Conservation (phyloP, 2,888 invertebrate genomes). For the Leucophenga maculata region DNA sequence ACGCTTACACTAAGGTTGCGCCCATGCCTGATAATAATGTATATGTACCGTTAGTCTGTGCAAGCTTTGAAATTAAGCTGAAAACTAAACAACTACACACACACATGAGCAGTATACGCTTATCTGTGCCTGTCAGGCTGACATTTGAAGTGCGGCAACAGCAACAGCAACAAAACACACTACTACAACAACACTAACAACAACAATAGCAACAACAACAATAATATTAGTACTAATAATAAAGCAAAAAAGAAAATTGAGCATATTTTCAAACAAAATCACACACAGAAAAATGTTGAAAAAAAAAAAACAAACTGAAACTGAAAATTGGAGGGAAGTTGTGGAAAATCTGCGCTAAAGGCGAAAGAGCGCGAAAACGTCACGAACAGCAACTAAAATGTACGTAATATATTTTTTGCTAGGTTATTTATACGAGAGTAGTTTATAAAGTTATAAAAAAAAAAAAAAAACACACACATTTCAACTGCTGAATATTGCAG, state of each 20-base stretch:
- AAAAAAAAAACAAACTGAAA: constrained; percentile 5
- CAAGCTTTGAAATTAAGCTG: constrained; percentile 40
- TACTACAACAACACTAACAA: constrained; percentile 37
- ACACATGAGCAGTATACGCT: constrained; percentile 49
- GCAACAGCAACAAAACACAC: constrained; percentile 30
- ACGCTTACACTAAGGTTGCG: no score
- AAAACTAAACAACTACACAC: constrained; percentile 40
- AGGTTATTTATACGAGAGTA: neutral
- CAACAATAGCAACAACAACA: constrained; percentile 37
- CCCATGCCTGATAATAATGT: neutral
- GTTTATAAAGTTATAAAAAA: no score
- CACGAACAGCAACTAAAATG: constrained; percentile 33
- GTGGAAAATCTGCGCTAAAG: constrained; percentile 23
- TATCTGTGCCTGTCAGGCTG: constrained; percentile 47
- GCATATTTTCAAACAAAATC: constrained; percentile 24
- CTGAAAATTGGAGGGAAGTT: neutral
- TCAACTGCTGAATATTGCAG: no score
- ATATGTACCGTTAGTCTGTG: neutral
- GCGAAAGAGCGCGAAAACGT: constrained; percentile 50
- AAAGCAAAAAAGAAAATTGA: constrained; percentile 32
- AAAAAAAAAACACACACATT: no score
- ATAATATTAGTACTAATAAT: constrained; percentile 38
- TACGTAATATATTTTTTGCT: no score
- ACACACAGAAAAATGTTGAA: constrained; percentile 7
- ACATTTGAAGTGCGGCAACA: constrained; percentile 23